Percentiles rank a stretch among this genome's conserved stretches.
Conservation (phyloP, 64 coral and sea anemone species). For the Pocillopora damicornis region DNA sequence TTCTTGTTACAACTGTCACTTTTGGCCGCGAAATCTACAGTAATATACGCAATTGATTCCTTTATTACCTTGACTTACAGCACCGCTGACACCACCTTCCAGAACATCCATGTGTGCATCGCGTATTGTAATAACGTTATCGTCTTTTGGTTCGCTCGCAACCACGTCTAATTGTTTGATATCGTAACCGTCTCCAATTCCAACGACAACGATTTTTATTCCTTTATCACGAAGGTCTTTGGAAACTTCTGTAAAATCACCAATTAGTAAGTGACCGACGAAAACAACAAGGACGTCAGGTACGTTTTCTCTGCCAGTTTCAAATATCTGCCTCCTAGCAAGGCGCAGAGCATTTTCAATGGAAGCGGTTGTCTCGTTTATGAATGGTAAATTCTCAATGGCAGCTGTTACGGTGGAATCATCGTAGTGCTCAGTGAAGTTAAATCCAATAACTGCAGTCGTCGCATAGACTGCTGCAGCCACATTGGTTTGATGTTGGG, state of each 20-base stretch:
- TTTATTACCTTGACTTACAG: not conserved
- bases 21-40: no score
- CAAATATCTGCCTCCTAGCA: not conserved
- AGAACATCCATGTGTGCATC: not conserved
- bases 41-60: not conserved
- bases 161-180: not conserved
- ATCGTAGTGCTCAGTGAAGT: slow-evolving; percentile 2
- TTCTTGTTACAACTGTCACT: no score
- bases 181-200: not conserved
- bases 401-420: not conserved
- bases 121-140: not conserved
- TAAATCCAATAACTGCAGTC: not conserved
- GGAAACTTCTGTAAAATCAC: not conserved
- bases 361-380: not conserved
- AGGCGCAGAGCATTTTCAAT: not conserved
- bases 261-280: not conserved
- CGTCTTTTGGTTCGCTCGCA: not conserved
- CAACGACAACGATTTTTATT: slow-evolving; percentile 19
- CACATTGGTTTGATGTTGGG: slow-evolving; percentile 4
- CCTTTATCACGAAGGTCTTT: not conserved
- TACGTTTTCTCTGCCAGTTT: not conserved
- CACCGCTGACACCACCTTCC: not conserved
- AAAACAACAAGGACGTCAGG: slow-evolving; percentile 6
- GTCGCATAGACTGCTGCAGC: slow-evolving; percentile 17
- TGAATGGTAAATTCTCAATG: slow-evolving; percentile 17